phyloP scores from a whole-genome alignment of 2,113 vertebrate species.

The Brachypodius melanocephalos region DNA sequence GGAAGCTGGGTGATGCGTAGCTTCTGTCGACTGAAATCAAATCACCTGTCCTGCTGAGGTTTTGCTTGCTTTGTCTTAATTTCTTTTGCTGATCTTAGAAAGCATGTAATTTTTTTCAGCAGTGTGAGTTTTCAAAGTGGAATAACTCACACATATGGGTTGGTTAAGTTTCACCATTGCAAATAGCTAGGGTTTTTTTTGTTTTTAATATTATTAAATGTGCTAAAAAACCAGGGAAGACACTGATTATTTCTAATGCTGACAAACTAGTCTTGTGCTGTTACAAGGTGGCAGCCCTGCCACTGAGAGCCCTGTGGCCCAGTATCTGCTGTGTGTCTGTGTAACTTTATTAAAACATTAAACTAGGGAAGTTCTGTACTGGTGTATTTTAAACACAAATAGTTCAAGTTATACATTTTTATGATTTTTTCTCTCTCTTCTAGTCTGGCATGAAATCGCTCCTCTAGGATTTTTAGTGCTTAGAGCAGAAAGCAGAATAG shows the following conservation, averaged over 20 bases:
- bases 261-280: background rate
- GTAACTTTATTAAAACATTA: background rate
- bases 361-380: background rate
- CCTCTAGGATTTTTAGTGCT: background rate
- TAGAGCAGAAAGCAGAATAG: background rate
- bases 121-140: background rate
- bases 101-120: background rate
- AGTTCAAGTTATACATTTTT: background rate
- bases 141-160: background rate
- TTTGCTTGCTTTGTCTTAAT: background rate
- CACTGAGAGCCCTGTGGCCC: background rate
- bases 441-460: background rate
- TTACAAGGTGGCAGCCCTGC: background rate
- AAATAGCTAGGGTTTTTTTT: background rate
- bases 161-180: background rate
- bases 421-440: background rate
- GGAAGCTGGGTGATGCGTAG: background rate
- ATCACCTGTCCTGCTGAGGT: background rate
- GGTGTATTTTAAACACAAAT: background rate
- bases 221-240: background rate
- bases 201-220: background rate
- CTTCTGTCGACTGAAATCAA: background rate
- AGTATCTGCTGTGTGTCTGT: rapidly evolving
- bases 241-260: background rate
- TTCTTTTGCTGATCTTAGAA: background rate